Evolutionary conservation across 2,888 invertebrate species (phyloP), one percentile per base, ranked within the genome.

Genomic region (Omphaloscelis lunosa): DNA sequence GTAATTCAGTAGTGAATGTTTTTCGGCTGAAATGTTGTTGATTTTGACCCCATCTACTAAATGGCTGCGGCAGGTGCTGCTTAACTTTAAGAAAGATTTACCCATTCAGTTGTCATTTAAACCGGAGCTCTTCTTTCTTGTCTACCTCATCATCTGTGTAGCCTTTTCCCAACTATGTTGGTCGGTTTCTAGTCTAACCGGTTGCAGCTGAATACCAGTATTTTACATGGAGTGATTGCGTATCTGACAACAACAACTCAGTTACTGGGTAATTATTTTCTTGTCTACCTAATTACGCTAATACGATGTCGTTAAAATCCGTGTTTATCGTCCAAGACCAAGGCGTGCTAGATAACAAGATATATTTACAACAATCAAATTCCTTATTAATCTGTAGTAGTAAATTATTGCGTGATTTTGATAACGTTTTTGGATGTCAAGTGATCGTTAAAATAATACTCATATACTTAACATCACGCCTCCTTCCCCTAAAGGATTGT

Each of bases 361-460:
- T 83, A 87, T 66, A 63, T 72, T 76, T 77, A 84, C 39, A 72
- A 83, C 81, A 68, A 81, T 59, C 77, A 69, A 76, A 84, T 86
- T 78, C 84, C 75, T 75, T 9, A 73, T 34, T 81, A 82, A 88
- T 84, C 84, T 62, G 61, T 63, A 27, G 70, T 72, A 71, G 63
- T 78, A 69, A 83, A 71, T 56, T 41, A 56, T 83, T 80, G 66
- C 63, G 75, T 84, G 65, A 87, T 78, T 77, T 77, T 75, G 83
- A 83, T 83, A 86, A 74, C 17, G 11, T 3, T 59, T 75, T 69
- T 48, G 27, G 51, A 48, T 75, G 51, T 56, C 27, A 11, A 51
- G 9, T 62, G 75, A 15, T n/a, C 17, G 27, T 62, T 39, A 75
- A 53, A 58, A 41, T 41, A 58, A 48, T 58, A 17, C 48, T 17